Base-by-base conservation (phyloP, 2,113 vertebrate genomes). In the Oryzias curvinotus region DNA sequence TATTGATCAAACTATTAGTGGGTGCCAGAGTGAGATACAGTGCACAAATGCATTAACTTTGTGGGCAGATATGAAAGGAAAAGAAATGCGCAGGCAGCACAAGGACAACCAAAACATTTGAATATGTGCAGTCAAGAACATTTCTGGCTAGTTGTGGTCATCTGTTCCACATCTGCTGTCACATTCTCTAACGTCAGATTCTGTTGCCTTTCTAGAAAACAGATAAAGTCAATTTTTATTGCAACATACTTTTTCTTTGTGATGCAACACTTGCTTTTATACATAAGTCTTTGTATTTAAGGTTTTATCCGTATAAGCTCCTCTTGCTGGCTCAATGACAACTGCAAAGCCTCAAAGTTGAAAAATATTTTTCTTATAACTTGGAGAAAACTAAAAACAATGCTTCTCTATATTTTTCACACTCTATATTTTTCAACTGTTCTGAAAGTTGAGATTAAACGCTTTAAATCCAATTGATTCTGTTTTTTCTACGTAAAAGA, bases 121-220 rank as follows among this genome's bases (percentile, higher is more conserved):
- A 8, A 36, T 57, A 54, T 69, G 30, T 8, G 21, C 5, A 62
- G 14, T 61, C 18, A 58, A 59, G 57, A 57, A 43, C 17, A 5
- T 60, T 57, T 53, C 19, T 51, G 21, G 30, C 8, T 94, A 95
- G 94, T 98, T 0, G 94, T 95, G 0, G 95, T 97, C 57, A 97
- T 95, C 89, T 96, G 94, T 85, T 96, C 95, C 75, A 93, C 91
- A 2, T 95, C 96, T 5, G 95, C 95, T 95, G 96, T 89, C 95
- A 97, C 0, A 95, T 95, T 61, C 86, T 96, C 17, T 90, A 94
- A 43, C 91, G 94, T 49, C 96, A 98, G 90, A 94, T 96, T 73
- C 87, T 95, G 63, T 86, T 96, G 72, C 95, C 94, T 21, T 97
- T 98, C 21, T 90, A 94, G 95, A 62, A 98, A 97, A 80, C 95